Percentiles rank a stretch among this genome's conserved stretches.
phyloP scores from a whole-genome alignment of 2,888 invertebrate genomes.

The Sicus ferrugineus region DNA sequence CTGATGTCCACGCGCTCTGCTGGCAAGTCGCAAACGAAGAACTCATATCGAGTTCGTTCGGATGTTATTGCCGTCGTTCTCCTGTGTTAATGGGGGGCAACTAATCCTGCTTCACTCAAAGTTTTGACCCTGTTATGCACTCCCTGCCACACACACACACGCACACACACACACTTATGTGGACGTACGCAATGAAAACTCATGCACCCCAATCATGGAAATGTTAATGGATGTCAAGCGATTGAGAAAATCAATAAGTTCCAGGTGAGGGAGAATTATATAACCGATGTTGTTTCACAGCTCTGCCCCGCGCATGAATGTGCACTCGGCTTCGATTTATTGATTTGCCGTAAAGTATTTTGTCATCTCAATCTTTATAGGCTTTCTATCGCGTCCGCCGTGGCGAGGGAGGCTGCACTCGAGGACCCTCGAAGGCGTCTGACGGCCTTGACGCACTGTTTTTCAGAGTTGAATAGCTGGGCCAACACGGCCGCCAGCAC shows the following conservation, averaged over 20 bases:
- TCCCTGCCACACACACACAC: neutral
- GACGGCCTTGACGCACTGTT: slow-evolving; percentile 6
- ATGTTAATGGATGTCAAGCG: neutral
- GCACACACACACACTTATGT: neutral
- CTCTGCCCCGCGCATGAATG: neutral
- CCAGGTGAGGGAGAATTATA: neutral
- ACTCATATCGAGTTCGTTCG: no score
- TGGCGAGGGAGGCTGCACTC: no score
- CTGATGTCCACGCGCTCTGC: no score
- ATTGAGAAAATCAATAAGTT: neutral
- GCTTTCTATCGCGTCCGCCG: neutral
- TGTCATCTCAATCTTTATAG: slow-evolving; percentile 7
- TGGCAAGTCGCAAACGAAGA: no score
- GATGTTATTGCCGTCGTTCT: no score
- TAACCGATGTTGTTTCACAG: neutral
- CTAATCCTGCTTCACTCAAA: no score
- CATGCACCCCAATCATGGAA: neutral
- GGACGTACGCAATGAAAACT: neutral
- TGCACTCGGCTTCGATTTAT: neutral
- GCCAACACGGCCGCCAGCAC: neutral
- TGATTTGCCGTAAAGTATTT: slow-evolving; percentile 25
- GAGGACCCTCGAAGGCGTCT: neutral
- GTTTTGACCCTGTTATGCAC: no score
- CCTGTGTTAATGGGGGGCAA: no score
- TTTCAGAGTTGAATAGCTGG: no score